Base-by-base conservation (phyloP, 1,140 invertebrate species). In the Cataglyphis hispanica region DNA sequence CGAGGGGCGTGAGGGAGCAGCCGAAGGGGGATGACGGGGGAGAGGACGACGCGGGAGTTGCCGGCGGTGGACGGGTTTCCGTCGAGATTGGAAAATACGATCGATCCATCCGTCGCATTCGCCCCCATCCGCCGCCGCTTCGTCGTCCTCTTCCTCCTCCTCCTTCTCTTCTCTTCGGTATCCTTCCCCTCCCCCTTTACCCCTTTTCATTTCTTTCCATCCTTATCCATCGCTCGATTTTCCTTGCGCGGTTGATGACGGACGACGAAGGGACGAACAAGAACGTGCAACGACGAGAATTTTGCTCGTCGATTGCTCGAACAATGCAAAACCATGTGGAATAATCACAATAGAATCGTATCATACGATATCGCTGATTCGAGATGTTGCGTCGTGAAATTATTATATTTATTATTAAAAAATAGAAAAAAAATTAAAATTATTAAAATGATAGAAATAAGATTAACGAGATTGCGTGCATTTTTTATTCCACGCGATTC, bases 31-130 rank as follows among this genome's bases (percentile, higher is more conserved):
- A 19, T 50, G 46, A 50, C 16, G 16, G 46, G 87, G 74, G 63
- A 31, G 64, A 69, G 80, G 4, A 50, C 46, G 72, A 53, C 76
- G 87, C 75, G 50, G 84, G 84, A 86, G 56, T 88, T 72, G 77
- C 87, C 72, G 66, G 60, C 60, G 83, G 69, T 88, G 86, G 88
- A 89, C 88, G 85, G 88, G 87, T 89, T 86, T 89, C 87, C 84
- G 87, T 75, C 85, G 91, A 91, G 91, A 91, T 91, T 91, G 91
- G 89, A 91, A 91, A 91, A 91, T 91, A 87, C 88, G 91, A 89
- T 91, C 90, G 91, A 92, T 92, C 87, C 75, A 67, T 85, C 85
- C 77, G 56, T 72, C 84, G 86, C 75, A 64, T 83, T 50, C 46
- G 46, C 46, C 66, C 84, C 63, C 74, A n/a, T n/a, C n/a, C n/a